Percentiles rank a stretch among this genome's conserved stretches.
Evolutionary conservation across 2,797 vertebrate genomes (phyloP).

Genomic region (Diplodus sargus): DNA sequence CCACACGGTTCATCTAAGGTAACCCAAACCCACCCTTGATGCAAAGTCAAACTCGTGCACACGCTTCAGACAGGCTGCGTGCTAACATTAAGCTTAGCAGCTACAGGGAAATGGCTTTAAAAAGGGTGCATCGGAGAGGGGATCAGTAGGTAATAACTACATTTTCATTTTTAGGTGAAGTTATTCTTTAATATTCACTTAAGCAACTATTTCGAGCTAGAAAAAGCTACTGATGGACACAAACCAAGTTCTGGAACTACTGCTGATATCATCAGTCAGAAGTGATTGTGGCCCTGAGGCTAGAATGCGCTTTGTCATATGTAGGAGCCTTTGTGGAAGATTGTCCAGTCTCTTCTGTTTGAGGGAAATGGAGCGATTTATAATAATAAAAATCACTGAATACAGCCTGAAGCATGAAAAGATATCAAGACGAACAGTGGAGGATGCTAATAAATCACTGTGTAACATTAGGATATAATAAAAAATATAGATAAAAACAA

Average conservation of each 20-base stretch:
- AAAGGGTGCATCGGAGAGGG: too few species aligned
- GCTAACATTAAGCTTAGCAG: too few species aligned
- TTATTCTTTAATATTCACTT: not conserved
- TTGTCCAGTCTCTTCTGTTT: not conserved
- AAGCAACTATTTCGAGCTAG: not conserved
- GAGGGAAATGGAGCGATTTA: not conserved
- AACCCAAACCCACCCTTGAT: too few species aligned
- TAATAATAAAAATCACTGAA: constrained; percentile 7
- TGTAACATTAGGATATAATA: not conserved
- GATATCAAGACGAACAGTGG: not conserved
- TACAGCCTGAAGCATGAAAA: not conserved
- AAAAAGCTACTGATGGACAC: not conserved
- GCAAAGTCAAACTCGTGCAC: too few species aligned
- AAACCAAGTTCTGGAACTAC: not conserved
- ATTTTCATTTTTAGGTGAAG: too few species aligned
- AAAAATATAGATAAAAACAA: constrained; percentile 5
- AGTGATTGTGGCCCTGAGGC: not conserved
- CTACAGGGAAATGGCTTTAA: too few species aligned
- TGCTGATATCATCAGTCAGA: not conserved
- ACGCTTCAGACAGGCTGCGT: too few species aligned
- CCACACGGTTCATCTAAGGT: too few species aligned
- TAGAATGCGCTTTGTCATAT: not conserved
- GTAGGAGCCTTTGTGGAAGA: not conserved
- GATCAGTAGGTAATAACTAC: too few species aligned
- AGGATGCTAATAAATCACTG: constrained; percentile 1